Evolutionary conservation across 2,113 vertebrate genomes (phyloP).

Genomic region (Trichechus manatus): DNA sequence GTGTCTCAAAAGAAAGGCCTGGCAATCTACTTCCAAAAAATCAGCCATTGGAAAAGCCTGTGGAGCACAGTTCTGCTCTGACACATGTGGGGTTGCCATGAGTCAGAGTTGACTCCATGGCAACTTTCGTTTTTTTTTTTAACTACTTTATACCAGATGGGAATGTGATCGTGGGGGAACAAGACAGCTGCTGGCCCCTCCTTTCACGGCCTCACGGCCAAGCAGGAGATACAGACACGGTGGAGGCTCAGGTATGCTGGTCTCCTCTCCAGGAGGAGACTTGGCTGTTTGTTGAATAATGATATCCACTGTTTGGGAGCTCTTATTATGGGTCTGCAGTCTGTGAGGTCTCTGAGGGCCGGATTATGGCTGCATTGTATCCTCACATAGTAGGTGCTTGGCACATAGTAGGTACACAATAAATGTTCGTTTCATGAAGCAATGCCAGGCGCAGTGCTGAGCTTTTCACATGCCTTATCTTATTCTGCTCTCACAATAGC

Average conservation of each 20-base stretch:
- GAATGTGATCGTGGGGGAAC: too few relatives aligned
- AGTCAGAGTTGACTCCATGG: too few relatives aligned
- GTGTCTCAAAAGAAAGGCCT: not conserved
- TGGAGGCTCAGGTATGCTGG: accelerated
- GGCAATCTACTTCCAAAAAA: too few relatives aligned
- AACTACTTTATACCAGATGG: not conserved
- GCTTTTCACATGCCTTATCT: not conserved
- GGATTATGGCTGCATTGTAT: accelerated
- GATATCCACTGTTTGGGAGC: not conserved
- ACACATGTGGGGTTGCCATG: too few relatives aligned
- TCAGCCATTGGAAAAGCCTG: too few relatives aligned
- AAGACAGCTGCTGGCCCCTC: not conserved
- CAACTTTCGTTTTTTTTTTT: too few relatives aligned
- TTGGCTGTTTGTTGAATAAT: not conserved
- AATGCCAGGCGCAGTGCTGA: too few relatives aligned
- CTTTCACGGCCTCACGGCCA: not conserved
- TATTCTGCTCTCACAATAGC: not conserved
- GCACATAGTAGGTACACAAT: not conserved
- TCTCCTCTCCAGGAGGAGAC: too few relatives aligned
- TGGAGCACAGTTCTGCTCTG: too few relatives aligned
- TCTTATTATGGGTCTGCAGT: not conserved
- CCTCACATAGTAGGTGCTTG: not conserved
- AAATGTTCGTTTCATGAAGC: not conserved
- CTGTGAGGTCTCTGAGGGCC: too few relatives aligned
- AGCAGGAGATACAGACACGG: accelerated